Evolutionary conservation across 1,140 invertebrate genomes (phyloP).

Genomic region (Dendroctonus ponderosae): DNA sequence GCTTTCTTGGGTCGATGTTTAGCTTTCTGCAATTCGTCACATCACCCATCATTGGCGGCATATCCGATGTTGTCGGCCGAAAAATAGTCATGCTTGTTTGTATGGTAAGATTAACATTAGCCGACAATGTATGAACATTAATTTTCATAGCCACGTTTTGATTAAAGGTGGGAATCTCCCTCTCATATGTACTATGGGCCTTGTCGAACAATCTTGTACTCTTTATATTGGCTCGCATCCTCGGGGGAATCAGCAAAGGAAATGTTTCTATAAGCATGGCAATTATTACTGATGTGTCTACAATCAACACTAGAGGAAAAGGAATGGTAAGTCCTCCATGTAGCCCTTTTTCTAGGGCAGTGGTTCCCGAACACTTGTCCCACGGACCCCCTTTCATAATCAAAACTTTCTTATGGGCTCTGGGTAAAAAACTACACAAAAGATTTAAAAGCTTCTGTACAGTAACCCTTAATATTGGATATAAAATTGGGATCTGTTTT

Average conservation of each 20-base stretch:
- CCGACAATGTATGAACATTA: not conserved
- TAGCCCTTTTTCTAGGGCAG: not conserved
- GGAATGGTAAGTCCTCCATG: slow-evolving; percentile 78
- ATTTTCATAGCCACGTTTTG: not conserved
- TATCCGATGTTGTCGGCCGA: slow-evolving; percentile 95
- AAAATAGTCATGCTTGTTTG: slow-evolving; percentile 82
- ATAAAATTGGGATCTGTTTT: too few species aligned
- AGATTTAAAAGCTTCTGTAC: too few species aligned
- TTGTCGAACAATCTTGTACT: slow-evolving; percentile 83
- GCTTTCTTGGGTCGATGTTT: slow-evolving; percentile 94
- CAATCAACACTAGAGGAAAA: slow-evolving; percentile 75
- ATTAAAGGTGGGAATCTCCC: slow-evolving; percentile 73
- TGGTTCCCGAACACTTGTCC: not conserved
- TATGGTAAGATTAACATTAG: slow-evolving; percentile 61
- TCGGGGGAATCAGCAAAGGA: slow-evolving; percentile 95
- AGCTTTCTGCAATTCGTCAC: slow-evolving; percentile 95
- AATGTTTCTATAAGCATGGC: slow-evolving; percentile 96
- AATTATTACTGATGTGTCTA: slow-evolving; percentile 90
- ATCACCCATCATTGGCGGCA: slow-evolving; percentile 89
- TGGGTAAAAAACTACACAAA: too few species aligned
- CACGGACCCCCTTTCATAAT: not conserved
- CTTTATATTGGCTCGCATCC: slow-evolving; percentile 89
- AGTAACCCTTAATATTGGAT: too few species aligned
- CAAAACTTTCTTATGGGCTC: too few species aligned
- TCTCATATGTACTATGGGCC: slow-evolving; percentile 88